Base-by-base conservation (phyloP, 2,888 invertebrate species). In the Synanthedon tipuliformis region DNA sequence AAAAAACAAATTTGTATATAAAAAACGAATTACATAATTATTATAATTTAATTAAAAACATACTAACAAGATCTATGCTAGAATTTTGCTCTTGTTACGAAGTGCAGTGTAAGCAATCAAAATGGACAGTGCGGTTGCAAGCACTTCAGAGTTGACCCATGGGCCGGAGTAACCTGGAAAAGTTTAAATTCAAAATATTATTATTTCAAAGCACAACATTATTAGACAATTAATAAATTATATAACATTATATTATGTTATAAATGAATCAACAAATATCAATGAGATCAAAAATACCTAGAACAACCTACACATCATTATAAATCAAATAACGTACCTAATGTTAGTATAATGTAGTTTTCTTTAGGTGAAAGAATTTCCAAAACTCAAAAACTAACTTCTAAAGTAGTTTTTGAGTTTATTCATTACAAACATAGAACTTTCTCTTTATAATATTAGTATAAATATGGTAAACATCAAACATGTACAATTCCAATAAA, bases 61-160 rank as follows among this genome's bases (percentile, higher is more conserved):
- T 60, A 62, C 60, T 57, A 59, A 58, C 48, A 57, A 41, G 52
- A 51, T 52, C 62, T 91, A 94, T 48, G 92, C 90, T 68, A 94
- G 78, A 57, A 96, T 91, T 77, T 94, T 94, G 68, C 92, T 91
- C 80, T 94, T 95, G 64, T 94, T 92, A 54, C 93, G 91, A 65
- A 96, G 92, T 0, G 98, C 98, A 55, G 94, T 90, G 79, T 97
- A 97, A 50, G 95, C 95, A 10, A 97, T 91, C 13, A 94, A 75
- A 57, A 93, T 89, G 2, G 95, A 93, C 1, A 94, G 78, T 12
- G 91, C 84, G 4, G 94, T 93, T 8, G 97, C 98, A 51, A 98
- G 86, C 45, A 96, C 91, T 86, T 98, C 97, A 0, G 96, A 96
- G 79, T 96, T 96, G 53, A 98, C 90, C 93, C 95, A 94, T 3